Evolutionary conservation across 1,140 invertebrate species (phyloP), one percentile per base, ranked within the genome.

Genomic region (Nebria ingens): DNA sequence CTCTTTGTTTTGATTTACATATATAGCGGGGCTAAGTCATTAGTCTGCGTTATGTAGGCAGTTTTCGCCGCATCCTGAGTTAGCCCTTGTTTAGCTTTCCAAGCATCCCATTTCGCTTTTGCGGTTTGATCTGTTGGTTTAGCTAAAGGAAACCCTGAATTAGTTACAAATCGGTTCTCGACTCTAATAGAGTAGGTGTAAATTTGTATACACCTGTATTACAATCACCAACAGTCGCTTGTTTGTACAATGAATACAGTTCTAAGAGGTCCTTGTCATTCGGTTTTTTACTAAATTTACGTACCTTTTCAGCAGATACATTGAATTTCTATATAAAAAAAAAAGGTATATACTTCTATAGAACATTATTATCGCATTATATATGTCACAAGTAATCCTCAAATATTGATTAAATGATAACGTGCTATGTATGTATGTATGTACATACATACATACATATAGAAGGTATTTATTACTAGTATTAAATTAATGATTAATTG

Each of bases 71-170:
- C 82, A n/a, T 91, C 87, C 68, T 83, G 78, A 49, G 74, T 72
- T 58, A 79, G 74, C 65, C 91, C 91, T 73, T 90, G 92, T 69
- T 82, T 85, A 19, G 67, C 73, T 60, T 82, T 78, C 93, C 93
- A 97, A 19, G 89, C 81, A 64, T 94, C 86, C 89, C 91, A 96
- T 68, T 97, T 97, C 2, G 91, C 90, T 73, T 95, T 95, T 49
- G 88, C 92, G 71, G 95, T 91, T 6, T 95, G 69, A 71, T 94
- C 79, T 29, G 91, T 91, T 52, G 93, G 93, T 64, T 86, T 82
- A 56, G 72, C 80, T 87, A 66, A 1, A 75, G 76, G 3, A 52
- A 21, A 20, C 4, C 6, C 51, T 9, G 4, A 21, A n/a, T n/a
- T 19, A 19, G 19, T 19, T 17, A 22, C 9, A 11, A 9, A 55